Evolutionary conservation across 2,888 invertebrate genomes (phyloP), one percentile per base, ranked within the genome.

Genomic region (Dasypogon diadema): DNA sequence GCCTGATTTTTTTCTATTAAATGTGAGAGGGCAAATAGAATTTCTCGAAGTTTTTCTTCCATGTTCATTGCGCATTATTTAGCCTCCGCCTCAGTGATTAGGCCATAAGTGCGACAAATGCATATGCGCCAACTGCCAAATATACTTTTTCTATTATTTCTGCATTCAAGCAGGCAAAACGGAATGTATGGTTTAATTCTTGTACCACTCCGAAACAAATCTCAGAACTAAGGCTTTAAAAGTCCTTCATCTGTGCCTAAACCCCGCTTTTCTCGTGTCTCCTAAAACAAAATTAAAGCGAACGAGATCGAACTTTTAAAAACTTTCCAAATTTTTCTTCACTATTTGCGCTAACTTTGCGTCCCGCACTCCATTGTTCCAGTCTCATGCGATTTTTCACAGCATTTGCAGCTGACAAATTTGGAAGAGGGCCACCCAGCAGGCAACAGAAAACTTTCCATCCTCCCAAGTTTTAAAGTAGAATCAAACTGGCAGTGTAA

Each of bases 381-480:
- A 46, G 48, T 48, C 65, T 65, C 24, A 24, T 46, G 48, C 48
- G 65, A 65, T 46, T 65, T 24, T 65, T 46, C 16, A 24, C 37
- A 65, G 65, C 65, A 65, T 48, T 65, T 48, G 65, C 65, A 65
- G 65, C 65, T 65, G 65, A 65, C 65, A 65, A 65, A 65, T 65
- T 24, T 65, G 22, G 24, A 48, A 24, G 48, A 65, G 48, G 42
- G 65, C 42, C 65, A 24, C 65, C 14, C 65, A 65, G 65, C 46
- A 65, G 63, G 65, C 65, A 65, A 21, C 46, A 24, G 37, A 65
- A 65, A 65, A 65, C 46, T 65, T 65, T 65, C 22, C 46, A 22
- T 48, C 48, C 42, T 21, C 65, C n/a, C 48, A 65, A 65, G 48
- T 48, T 65, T 65, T 65, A 65, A 65, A 65, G 48, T 42, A 65